Percentiles rank a stretch among this genome's conserved stretches.
These are phyloP conservation scores for Hormaphis cornu DNA, from an alignment of 1,140 invertebrate genomes.

Conservation along the genomic window DNA sequence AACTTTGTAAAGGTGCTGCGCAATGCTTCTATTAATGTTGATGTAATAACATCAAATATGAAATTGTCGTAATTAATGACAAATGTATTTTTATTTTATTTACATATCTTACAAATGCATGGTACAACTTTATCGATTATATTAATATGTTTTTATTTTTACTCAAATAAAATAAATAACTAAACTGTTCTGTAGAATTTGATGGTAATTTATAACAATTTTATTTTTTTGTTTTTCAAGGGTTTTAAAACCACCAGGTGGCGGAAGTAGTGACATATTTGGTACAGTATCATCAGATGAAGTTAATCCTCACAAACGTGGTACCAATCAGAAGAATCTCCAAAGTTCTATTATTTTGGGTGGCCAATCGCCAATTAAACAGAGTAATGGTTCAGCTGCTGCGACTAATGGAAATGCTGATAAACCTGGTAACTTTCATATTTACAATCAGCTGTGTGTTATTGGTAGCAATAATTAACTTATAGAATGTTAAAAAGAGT, in stretches of 20 bases:
- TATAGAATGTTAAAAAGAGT: neutral
- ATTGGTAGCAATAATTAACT: neutral
- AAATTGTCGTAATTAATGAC: too few relatives aligned
- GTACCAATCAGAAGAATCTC: conserved; percentile 27
- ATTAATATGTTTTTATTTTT: too few relatives aligned
- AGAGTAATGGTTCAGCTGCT: neutral
- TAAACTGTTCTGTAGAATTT: too few relatives aligned
- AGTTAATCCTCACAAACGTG: conserved; percentile 25
- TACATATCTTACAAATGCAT: too few relatives aligned
- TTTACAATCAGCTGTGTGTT: neutral
- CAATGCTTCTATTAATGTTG: too few relatives aligned
- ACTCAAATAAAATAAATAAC: too few relatives aligned
- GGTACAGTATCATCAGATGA: conserved; percentile 38
- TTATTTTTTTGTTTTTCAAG: conserved; percentile 41
- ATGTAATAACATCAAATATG: too few relatives aligned
- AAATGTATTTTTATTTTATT: too few relatives aligned
- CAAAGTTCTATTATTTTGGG: conserved; percentile 27
- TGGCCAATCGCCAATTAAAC: conserved; percentile 20
- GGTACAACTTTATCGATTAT: too few relatives aligned
- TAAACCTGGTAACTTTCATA: conserved; percentile 12
- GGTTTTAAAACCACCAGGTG: conserved; percentile 57
- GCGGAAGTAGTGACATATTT: conserved; percentile 55
- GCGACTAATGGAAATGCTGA: neutral
- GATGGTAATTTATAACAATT: neutral
- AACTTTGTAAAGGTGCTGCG: too few relatives aligned